Evolutionary conservation across 2,113 vertebrate species (phyloP).

Genomic region (Ursus arctos): DNA sequence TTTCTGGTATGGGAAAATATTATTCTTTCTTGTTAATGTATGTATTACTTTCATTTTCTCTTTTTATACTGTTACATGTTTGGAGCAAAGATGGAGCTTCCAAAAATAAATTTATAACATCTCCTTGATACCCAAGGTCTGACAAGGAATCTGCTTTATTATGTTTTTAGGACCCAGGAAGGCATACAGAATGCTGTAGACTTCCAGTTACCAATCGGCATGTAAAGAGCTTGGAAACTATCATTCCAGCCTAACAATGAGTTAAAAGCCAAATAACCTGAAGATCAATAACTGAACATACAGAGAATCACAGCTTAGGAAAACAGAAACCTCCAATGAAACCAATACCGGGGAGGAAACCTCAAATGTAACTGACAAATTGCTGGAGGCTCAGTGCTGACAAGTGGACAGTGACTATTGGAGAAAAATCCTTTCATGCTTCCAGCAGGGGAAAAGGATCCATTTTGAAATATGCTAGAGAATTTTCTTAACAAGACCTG

Average conservation of each 20-base stretch:
- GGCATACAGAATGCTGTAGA: background rate
- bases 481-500: background rate
- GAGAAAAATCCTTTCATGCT: background rate
- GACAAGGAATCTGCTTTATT: background rate
- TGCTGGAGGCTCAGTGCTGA: background rate
- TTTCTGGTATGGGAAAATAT: background rate
- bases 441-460: background rate
- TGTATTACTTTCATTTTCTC: background rate
- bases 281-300: background rate
- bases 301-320: background rate
- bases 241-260: background rate
- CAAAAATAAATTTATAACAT: background rate
- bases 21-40: background rate
- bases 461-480: background rate
- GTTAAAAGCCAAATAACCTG: slow-evolving; percentile 2
- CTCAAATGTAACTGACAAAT: background rate
- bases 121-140: background rate
- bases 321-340: background rate
- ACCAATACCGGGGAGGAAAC: background rate
- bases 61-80: background rate
- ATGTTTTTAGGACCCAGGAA: background rate
- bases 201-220: background rate
- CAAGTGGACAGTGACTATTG: background rate
- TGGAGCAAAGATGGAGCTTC: background rate
- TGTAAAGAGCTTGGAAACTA: background rate